Base-by-base conservation (phyloP, 2,797 vertebrate species). In the Gadopsis bispinosus region DNA sequence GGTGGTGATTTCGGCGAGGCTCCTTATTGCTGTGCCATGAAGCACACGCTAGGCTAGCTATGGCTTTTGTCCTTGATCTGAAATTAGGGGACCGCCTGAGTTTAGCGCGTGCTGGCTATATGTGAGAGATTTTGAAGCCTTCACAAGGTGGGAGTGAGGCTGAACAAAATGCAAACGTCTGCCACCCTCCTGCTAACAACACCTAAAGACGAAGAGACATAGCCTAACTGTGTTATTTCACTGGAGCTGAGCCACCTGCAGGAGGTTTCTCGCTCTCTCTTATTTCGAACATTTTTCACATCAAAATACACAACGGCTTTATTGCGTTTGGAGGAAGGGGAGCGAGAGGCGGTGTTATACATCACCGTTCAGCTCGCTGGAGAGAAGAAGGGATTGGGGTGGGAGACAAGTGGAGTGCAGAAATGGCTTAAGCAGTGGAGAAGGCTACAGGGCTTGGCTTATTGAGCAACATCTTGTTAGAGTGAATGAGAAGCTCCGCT, bases 391-490 rank as follows among this genome's bases (percentile, higher is more conserved):
- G 58, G 29, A 39, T 26, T 26, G 56, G 13, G 5, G 53, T 48
- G 11, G n/a, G 14, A 17, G 31, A 45, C 13, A 11, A 22, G 77
- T 5, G 53, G 70, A 37, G 83, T 14, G 73, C 10, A 51, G 55
- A 51, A 35, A 50, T 51, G 59, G 80, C 55, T 47, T 22, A 4
- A 78, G 68, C n/a, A 7, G 67, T 56, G 67, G 68, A 72, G 69
- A 58, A 83, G 81, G 72, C 88, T 89, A 82, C 77, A 66, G 90
- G 87, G 88, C 80, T 70, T 11, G 45, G 67, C 70, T 89, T 87
- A 88, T 87, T 86, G 90, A 87, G 83, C 83, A 87, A 74, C 89
- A 91, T 87, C 87, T 90, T 80, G 87, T 92, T 93, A 93, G 80
- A 75, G 71, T 35, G 87, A 85, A 87, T 56, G 77, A 85, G 82